Percentiles rank a stretch among this genome's conserved stretches.
Evolutionary conservation across 2,888 invertebrate species (phyloP).

Genomic region (Scotopteryx bipunctaria): DNA sequence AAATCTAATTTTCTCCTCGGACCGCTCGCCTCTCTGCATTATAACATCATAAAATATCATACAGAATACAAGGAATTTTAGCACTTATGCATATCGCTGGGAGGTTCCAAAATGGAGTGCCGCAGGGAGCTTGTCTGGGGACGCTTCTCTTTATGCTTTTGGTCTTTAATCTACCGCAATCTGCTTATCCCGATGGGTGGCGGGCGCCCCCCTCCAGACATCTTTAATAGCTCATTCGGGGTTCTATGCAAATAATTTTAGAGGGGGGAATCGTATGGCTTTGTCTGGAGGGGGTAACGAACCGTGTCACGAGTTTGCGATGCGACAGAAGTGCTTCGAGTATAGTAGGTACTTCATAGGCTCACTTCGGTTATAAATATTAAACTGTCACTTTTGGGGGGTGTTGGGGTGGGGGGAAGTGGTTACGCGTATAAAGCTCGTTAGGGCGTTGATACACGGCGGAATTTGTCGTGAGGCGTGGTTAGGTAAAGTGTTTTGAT

Average conservation of each 20-base stretch:
- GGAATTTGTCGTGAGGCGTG: conserved; percentile 53
- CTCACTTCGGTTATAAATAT: conserved; percentile 74
- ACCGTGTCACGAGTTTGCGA: conserved; percentile 77
- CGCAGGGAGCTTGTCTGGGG: conserved; percentile 54
- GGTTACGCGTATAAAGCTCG: conserved; percentile 69
- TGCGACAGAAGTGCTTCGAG: conserved; percentile 72
- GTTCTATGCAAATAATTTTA: conserved; percentile 82
- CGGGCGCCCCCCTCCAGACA: conserved; percentile 64
- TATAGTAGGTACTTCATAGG: conserved; percentile 60
- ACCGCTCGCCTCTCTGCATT: conserved; percentile 59
- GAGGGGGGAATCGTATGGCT: conserved; percentile 78
- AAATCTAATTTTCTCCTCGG: conserved; percentile 81
- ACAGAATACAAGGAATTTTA: conserved; percentile 62
- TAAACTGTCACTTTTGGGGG: conserved; percentile 61
- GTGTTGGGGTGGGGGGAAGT: conserved; percentile 47
- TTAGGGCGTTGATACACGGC: conserved; percentile 57
- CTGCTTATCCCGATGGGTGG: conserved; percentile 75
- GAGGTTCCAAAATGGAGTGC: conserved; percentile 65
- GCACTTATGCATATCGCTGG: conserved; percentile 69
- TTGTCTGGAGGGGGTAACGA: conserved; percentile 80
- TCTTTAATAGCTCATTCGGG: conserved; percentile 83
- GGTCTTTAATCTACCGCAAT: conserved; percentile 83
- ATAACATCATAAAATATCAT: conserved; percentile 73
- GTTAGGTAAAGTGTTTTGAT: conserved; percentile 34
- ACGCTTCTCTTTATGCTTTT: conserved; percentile 72